phyloP scores from a whole-genome alignment of 2,797 vertebrate species.

The Neosalanx taihuensis region DNA sequence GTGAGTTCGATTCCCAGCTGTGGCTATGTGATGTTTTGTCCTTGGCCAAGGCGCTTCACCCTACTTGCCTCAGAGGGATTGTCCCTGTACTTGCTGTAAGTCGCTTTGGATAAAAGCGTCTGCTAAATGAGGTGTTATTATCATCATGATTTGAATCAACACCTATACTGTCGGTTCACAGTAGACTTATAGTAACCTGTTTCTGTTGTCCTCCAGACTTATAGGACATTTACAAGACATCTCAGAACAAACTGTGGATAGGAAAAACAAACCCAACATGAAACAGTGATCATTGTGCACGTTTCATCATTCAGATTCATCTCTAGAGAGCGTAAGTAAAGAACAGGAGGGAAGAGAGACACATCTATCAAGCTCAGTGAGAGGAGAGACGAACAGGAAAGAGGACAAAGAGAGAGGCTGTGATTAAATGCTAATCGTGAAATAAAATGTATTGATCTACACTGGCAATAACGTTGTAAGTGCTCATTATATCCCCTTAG shows the following conservation, averaged over 20 bases:
- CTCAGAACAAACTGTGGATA: no score
- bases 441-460: slow-evolving; percentile 52
- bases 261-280: no score
- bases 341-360: not conserved
- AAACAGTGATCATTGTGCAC: no score
- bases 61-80: no score
- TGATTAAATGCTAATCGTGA: slow-evolving; percentile 44
- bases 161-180: not conserved
- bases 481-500: slow-evolving; percentile 30
- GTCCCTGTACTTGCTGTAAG: no score
- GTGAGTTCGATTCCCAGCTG: no score
- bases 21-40: no score
- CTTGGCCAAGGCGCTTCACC: no score
- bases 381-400: not conserved
- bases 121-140: no score
- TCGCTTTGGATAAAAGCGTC: no score
- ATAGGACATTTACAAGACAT: no score
- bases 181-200: no score
- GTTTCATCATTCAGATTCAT: not conserved
- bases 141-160: not conserved
- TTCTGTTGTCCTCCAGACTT: not conserved
- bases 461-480: slow-evolving; percentile 17
- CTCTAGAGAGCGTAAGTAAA: not conserved
- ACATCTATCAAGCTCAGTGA: not conserved
- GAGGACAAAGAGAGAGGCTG: slow-evolving; percentile 5